These are phyloP conservation scores for Philaenus spumarius DNA, from an alignment of 1,140 invertebrate species.

Conservation along the genomic window DNA sequence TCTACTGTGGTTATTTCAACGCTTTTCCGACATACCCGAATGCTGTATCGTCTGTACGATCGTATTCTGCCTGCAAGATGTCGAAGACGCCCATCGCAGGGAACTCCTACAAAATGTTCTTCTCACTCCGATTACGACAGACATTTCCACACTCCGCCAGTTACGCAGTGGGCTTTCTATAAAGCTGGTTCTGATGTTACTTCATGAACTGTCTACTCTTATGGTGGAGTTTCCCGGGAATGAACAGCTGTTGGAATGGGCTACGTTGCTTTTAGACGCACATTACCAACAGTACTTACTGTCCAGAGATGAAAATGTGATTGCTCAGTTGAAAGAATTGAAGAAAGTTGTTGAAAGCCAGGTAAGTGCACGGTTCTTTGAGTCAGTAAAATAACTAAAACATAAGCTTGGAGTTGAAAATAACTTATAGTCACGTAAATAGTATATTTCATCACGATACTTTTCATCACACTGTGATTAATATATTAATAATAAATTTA, in stretches of 20 bases:
- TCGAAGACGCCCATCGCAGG: slow-evolving; percentile 1
- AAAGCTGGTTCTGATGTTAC: slow-evolving; percentile 46
- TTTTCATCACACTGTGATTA: no score
- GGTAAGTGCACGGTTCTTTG: no score
- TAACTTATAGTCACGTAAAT: no score
- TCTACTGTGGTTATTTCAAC: slow-evolving; percentile 46
- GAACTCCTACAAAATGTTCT: slow-evolving; percentile 1
- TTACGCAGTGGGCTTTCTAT: slow-evolving; percentile 48
- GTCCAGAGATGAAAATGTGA: slow-evolving; percentile 50
- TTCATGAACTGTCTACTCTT: slow-evolving; percentile 50
- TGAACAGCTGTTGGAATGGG: slow-evolving; percentile 54
- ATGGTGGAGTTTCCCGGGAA: slow-evolving; percentile 44
- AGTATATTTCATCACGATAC: no score
- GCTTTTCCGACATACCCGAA: slow-evolving; percentile 56
- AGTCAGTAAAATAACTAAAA: no score
- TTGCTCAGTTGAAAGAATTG: slow-evolving; percentile 46
- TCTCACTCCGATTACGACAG: not conserved
- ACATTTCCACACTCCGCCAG: slow-evolving; percentile 42
- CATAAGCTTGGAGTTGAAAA: no score
- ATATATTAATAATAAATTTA: no score
- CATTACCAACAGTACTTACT: slow-evolving; percentile 62
- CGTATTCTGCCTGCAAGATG: slow-evolving; percentile 2
- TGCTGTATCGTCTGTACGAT: slow-evolving; percentile 48
- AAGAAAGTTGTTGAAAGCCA: slow-evolving; percentile 45
- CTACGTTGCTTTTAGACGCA: slow-evolving; percentile 52